phyloP scores from a whole-genome alignment of 2,797 vertebrate species.

The Peromyscus melanophrys region DNA sequence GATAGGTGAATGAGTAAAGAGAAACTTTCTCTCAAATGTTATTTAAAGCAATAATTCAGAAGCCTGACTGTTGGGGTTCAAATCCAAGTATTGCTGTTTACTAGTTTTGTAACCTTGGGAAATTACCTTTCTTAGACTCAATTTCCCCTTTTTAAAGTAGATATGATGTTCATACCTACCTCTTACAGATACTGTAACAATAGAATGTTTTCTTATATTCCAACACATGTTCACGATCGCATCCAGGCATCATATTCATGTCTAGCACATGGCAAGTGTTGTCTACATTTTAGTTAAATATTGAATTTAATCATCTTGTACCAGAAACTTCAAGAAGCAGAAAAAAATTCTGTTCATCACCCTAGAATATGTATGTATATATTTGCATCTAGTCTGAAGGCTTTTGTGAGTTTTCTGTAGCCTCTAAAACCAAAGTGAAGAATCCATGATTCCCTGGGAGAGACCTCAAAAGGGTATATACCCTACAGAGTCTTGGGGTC shows the following conservation, averaged over 20 bases:
- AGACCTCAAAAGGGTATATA: background rate
- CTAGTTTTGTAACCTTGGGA: background rate
- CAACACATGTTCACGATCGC: background rate
- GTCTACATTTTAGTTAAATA: background rate
- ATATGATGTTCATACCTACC: background rate
- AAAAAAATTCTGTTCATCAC: conserved; percentile 8
- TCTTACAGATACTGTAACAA: background rate
- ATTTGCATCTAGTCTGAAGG: background rate
- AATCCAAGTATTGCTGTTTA: background rate
- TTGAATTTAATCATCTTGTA: conserved; percentile 23
- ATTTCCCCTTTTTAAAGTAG: conserved; percentile 17
- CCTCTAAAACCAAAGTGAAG: background rate
- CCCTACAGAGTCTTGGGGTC: background rate
- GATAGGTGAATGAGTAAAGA: background rate
- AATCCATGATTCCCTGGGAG: background rate
- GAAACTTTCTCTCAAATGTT: conserved; percentile 25
- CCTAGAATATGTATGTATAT: background rate
- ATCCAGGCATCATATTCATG: background rate
- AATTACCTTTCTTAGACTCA: background rate
- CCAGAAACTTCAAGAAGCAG: conserved; percentile 28
- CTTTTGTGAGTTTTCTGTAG: background rate
- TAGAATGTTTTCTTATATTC: background rate
- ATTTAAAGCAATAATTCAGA: conserved; percentile 21
- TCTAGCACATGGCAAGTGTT: background rate
- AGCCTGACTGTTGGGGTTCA: conserved; percentile 1